Conservation (phyloP, 2,888 invertebrate species). For the Hipparchia semele region DNA sequence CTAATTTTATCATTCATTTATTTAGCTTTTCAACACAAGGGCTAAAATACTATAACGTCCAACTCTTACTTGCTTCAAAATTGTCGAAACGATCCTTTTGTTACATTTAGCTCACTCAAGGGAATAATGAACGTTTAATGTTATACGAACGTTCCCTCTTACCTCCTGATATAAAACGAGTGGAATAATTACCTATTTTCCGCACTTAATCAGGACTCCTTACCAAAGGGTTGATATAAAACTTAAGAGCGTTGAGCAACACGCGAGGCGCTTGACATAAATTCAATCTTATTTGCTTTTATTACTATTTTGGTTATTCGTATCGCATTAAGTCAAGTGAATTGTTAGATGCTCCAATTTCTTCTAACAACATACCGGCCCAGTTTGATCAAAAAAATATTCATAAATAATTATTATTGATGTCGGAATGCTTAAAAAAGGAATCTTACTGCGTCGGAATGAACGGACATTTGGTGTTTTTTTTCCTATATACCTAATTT, state of each 20-base stretch:
- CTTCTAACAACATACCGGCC: too few species aligned
- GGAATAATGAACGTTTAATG: constrained; percentile 20
- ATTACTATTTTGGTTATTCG: neutral
- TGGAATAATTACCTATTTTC: constrained; percentile 4
- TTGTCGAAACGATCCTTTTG: constrained; percentile 21
- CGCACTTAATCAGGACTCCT: constrained; percentile 6
- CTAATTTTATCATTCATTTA: neutral
- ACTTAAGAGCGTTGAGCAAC: neutral
- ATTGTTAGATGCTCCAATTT: too few species aligned
- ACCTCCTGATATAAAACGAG: constrained; percentile 15
- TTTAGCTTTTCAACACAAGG: neutral
- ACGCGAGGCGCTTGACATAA: neutral
- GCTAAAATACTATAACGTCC: constrained; percentile 7
- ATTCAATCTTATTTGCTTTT: neutral
- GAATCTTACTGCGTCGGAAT: too few species aligned
- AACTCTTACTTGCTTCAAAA: constrained; percentile 11
- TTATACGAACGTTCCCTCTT: constrained; percentile 10
- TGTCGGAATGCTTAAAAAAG: too few species aligned
- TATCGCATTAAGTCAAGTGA: too few species aligned
- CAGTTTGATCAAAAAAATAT: too few species aligned
- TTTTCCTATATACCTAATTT: too few species aligned
- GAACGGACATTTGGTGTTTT: too few species aligned
- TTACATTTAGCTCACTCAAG: constrained; percentile 10
- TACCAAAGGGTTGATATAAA: neutral
- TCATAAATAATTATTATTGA: too few species aligned